Percentiles rank a stretch among this genome's conserved stretches.
Conservation (phyloP, 2,888 invertebrate genomes). For the Augochlorella aurata region DNA sequence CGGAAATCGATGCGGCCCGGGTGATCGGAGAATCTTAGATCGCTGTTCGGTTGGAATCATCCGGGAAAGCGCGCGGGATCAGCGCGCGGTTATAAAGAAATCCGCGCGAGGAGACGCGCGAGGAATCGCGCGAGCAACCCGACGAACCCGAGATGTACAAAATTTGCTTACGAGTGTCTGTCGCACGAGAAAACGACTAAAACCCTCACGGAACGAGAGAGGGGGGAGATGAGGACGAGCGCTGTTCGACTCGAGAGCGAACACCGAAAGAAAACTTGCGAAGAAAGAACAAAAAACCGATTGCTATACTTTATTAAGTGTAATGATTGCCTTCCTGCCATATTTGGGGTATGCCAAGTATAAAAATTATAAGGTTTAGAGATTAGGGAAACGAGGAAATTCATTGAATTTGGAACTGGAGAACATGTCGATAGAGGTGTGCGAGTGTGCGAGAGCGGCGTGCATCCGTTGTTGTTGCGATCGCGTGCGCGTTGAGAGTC, state of each 20-base stretch:
- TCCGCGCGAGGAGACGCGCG: neutral
- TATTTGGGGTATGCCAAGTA: conserved; percentile 85
- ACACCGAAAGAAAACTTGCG: conserved; percentile 55
- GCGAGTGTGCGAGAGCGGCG: conserved; percentile 38
- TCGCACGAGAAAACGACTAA: conserved; percentile 42
- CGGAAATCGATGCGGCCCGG: conserved; percentile 7
- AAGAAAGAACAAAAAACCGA: conserved; percentile 68
- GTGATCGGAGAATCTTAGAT: neutral
- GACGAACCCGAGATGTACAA: conserved; percentile 67
- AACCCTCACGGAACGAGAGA: conserved; percentile 40
- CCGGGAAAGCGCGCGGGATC: too few relatives aligned
- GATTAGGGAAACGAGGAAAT: conserved; percentile 71
- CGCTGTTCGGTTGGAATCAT: neutral
- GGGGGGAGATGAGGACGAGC: conserved; percentile 22
- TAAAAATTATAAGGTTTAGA: conserved; percentile 82
- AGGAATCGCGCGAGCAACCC: conserved; percentile 3
- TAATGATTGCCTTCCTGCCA: conserved; percentile 87
- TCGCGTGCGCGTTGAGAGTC: conserved; percentile 40
- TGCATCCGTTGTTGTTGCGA: conserved; percentile 24
- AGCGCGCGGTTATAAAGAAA: neutral
- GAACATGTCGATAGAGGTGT: conserved; percentile 60
- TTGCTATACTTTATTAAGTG: conserved; percentile 83
- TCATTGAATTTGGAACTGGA: conserved; percentile 63
- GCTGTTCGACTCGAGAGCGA: conserved; percentile 57
- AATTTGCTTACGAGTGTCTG: conserved; percentile 70